A percentile compares a stretch with the other conserved stretches of the same genome.
Evolutionary conservation across 2,797 vertebrate species (phyloP).

Genomic region (Erithacus rubecula): DNA sequence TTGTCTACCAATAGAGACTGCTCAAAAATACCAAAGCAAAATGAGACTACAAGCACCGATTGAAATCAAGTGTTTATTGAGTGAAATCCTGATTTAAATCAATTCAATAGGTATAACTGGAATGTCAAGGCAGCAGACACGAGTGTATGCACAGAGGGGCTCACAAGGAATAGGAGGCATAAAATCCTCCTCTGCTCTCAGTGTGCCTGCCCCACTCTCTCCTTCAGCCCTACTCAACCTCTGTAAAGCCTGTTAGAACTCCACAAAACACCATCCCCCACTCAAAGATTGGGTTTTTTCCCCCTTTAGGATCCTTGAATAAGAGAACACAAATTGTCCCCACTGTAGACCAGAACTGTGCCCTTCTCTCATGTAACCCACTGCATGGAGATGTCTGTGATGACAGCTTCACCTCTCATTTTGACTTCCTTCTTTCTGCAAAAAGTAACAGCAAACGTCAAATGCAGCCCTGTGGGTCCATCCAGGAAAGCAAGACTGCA

Average conservation of each 20-base stretch:
- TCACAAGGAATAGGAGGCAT: background rate
- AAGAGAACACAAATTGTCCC: background rate
- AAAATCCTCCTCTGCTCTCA: background rate
- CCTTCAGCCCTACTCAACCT: background rate
- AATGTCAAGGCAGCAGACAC: background rate
- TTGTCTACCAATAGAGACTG: background rate
- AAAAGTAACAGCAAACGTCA: background rate
- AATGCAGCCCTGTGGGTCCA: background rate
- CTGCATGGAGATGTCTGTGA: fast-evolving
- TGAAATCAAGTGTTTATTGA: background rate
- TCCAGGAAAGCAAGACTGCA: background rate
- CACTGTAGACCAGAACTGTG: background rate
- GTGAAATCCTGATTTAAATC: background rate
- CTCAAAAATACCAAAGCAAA: background rate
- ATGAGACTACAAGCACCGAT: background rate
- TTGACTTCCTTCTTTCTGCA: background rate
- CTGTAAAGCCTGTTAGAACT: background rate
- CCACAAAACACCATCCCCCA: background rate
- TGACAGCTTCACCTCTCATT: background rate
- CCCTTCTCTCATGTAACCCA: background rate
- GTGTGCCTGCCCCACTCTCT: background rate
- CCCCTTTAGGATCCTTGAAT: background rate
- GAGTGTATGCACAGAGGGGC: fast-evolving
- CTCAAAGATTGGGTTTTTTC: background rate
- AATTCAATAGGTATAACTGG: background rate